Percentiles rank a stretch among this genome's conserved stretches.
These are phyloP conservation scores for Rachycentron canadum DNA, from an alignment of 2,797 vertebrate species.

Conservation along the genomic window DNA sequence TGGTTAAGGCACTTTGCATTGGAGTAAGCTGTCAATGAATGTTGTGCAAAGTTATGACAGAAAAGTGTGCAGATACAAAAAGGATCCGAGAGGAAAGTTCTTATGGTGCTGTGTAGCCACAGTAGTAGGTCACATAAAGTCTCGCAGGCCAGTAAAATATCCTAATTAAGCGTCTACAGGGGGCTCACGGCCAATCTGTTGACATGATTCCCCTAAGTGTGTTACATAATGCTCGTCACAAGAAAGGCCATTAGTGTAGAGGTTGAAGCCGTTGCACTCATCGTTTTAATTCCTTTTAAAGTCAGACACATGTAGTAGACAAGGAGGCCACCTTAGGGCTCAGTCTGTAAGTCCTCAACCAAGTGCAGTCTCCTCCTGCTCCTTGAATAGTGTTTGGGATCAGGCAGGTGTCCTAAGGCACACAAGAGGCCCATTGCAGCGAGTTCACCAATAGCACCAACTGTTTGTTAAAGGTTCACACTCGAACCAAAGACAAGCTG, in stretches of 20 bases:
- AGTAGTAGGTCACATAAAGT: slow-evolving; percentile 65
- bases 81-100: not conserved
- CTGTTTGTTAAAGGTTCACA: not conserved
- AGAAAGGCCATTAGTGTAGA: slow-evolving; percentile 9
- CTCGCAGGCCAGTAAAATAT: slow-evolving; percentile 45
- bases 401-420: slow-evolving; percentile 47
- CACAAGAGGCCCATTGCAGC: not conserved
- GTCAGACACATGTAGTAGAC: slow-evolving; percentile 21
- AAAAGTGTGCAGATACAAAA: slow-evolving; percentile 40
- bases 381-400: slow-evolving; percentile 18
- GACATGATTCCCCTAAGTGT: slow-evolving; percentile 15
- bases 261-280: slow-evolving; percentile 29
- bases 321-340: slow-evolving; percentile 6
- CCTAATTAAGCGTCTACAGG: slow-evolving; percentile 8
- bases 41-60: slow-evolving; percentile 27
- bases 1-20: slow-evolving; percentile 68
- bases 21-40: slow-evolving; percentile 22
- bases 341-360: slow-evolving; percentile 20
- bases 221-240: slow-evolving; percentile 23
- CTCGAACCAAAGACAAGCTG: slow-evolving; percentile 32
- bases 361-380: slow-evolving; percentile 27
- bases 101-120: slow-evolving; percentile 38
- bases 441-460: slow-evolving; percentile 24
- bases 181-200: slow-evolving; percentile 15
- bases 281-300: slow-evolving; percentile 30